A percentile compares a stretch with the other conserved stretches of the same genome.
phyloP scores from a whole-genome alignment of 2,888 invertebrate genomes.

The Yponomeuta plumbellus region DNA sequence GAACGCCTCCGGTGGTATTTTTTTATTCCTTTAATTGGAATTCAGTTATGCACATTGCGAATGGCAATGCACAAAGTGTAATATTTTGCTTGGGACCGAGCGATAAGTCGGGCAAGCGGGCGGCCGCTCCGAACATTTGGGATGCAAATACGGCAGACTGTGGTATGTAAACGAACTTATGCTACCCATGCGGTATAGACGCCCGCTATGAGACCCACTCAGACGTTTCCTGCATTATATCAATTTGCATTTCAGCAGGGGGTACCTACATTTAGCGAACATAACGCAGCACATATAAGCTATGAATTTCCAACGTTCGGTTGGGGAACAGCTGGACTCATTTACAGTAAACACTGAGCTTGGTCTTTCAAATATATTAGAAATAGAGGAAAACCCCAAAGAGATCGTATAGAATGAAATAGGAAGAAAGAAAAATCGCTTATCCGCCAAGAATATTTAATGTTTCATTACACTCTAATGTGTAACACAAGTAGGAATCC shows the following conservation, averaged over 20 bases:
- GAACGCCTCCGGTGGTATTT: slow-evolving; percentile 71
- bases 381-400: not conserved
- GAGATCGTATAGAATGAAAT: not conserved
- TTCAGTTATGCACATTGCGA: slow-evolving; percentile 74
- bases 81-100: slow-evolving; percentile 67
- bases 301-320: not conserved
- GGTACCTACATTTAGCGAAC: slow-evolving; percentile 17
- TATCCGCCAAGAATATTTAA: slow-evolving; percentile 18
- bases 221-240: slow-evolving; percentile 76
- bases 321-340: not conserved
- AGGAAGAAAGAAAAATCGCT: slow-evolving; percentile 11
- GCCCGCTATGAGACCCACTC: slow-evolving; percentile 73
- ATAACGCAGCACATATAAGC: slow-evolving; percentile 9
- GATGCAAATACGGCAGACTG: slow-evolving; percentile 72
- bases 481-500: slow-evolving; percentile 14
- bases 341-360: not conserved
- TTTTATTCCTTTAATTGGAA: slow-evolving; percentile 72
- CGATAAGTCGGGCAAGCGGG: slow-evolving; percentile 56
- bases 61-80: slow-evolving; percentile 72
- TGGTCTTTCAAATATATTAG: not conserved
- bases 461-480: slow-evolving; percentile 18
- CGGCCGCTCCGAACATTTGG: slow-evolving; percentile 69
- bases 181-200: slow-evolving; percentile 69
- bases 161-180: slow-evolving; percentile 76
- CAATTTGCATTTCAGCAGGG: slow-evolving; percentile 72